A percentile compares a stretch with the other conserved stretches of the same genome.
Evolutionary conservation across 2,113 vertebrate genomes (phyloP).

Genomic region (Bungarus multicinctus): DNA sequence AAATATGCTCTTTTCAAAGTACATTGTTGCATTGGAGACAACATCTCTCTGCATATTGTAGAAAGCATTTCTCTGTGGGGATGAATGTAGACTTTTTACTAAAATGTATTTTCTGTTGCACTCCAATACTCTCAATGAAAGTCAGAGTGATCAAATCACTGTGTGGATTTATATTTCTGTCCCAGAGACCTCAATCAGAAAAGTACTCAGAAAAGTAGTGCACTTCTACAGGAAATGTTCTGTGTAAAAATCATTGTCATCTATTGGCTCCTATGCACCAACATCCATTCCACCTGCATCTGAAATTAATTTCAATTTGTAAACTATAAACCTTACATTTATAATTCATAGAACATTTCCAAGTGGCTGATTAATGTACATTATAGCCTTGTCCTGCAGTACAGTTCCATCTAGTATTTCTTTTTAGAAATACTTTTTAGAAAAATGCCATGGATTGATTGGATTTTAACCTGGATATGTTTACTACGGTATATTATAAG

Average conservation of each 20-base stretch:
- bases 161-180: not conserved
- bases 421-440: not conserved
- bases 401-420: not conserved
- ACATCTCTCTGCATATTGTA: not conserved
- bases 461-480: not conserved
- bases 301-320: not conserved
- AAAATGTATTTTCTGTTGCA: not conserved
- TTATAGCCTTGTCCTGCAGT: not conserved
- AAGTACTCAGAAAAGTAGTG: not conserved
- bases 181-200: not conserved
- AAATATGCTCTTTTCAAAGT: not conserved
- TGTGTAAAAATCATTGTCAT: not conserved
- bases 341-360: not conserved
- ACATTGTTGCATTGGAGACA: not conserved
- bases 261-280: not conserved
- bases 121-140: not conserved
- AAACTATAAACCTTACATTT: not conserved
- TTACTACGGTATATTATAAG: not conserved
- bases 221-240: not conserved
- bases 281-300: not conserved
- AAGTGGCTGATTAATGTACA: not conserved
- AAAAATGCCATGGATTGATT: not conserved
- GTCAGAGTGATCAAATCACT: not conserved
- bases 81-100: not conserved
- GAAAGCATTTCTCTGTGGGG: not conserved